These are phyloP conservation scores for Atopsyche davidsoni DNA, from an alignment of 1,140 invertebrate genomes.

Conservation along the genomic window DNA sequence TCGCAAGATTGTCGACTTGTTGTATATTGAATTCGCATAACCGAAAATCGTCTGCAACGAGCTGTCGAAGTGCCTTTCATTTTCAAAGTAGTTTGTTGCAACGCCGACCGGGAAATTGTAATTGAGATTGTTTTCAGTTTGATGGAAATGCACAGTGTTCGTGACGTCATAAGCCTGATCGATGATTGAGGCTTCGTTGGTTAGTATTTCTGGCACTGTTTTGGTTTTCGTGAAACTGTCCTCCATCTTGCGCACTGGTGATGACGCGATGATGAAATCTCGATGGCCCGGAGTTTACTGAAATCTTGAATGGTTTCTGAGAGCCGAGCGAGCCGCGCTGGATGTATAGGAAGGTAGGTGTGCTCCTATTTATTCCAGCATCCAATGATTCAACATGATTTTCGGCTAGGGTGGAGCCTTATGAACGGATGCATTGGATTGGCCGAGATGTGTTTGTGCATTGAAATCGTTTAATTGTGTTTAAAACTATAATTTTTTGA, in stretches of 20 bases:
- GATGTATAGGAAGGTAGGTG: not conserved
- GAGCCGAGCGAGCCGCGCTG: too few relatives aligned
- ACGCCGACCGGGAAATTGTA: constrained; percentile 3
- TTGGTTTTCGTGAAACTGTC: constrained; percentile 2
- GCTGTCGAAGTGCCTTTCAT: constrained; percentile 1
- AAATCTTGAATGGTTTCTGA: too few relatives aligned
- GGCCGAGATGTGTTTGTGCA: too few relatives aligned
- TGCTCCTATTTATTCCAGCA: not conserved
- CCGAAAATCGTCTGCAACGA: constrained; percentile 22
- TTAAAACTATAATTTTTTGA: too few relatives aligned
- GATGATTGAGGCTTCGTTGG: constrained; percentile 6
- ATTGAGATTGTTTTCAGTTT: too few relatives aligned
- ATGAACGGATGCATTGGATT: constrained; percentile 3
- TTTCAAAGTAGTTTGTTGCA: constrained; percentile 13
- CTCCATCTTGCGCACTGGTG: not conserved
- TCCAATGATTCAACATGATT: constrained; percentile 15
- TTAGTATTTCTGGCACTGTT: constrained; percentile 4
- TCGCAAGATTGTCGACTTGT: constrained; percentile 9
- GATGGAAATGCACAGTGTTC: too few relatives aligned
- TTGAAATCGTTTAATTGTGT: too few relatives aligned
- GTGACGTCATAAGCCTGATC: too few relatives aligned
- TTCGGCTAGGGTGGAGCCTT: constrained; percentile 17
- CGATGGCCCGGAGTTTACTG: too few relatives aligned
- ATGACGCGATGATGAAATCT: too few relatives aligned
- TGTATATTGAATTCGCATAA: constrained; percentile 21